phyloP scores from a whole-genome alignment of 1,140 invertebrate genomes.

The Solen grandis region DNA sequence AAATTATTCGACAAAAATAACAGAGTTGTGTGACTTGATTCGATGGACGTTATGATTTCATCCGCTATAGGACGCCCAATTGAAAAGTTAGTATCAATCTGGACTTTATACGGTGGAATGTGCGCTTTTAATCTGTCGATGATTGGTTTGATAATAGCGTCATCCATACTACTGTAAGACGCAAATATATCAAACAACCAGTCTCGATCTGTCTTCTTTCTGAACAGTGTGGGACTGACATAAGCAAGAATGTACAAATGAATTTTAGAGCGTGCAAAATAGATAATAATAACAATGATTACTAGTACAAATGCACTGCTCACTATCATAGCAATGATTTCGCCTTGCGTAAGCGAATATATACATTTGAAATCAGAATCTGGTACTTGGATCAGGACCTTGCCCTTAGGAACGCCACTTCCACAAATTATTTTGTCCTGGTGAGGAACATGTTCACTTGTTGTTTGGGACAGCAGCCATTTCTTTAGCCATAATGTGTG shows the following conservation, averaged over 20 bases:
- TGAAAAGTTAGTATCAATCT: conserved; percentile 94
- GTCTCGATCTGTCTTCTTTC: conserved; percentile 25
- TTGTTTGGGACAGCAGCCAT: conserved; percentile 18
- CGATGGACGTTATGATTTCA: conserved; percentile 84
- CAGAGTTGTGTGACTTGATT: too few species aligned
- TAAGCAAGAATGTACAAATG: conserved; percentile 47
- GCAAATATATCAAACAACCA: conserved; percentile 91
- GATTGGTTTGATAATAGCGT: conserved; percentile 92
- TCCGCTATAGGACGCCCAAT: conserved; percentile 85
- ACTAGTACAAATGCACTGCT: not conserved
- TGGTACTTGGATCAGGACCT: conserved; percentile 22
- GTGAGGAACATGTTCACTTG: conserved; percentile 17
- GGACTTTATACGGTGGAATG: conserved; percentile 91
- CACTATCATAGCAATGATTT: conserved; percentile 4
- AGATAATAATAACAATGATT: not conserved
- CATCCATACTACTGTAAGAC: conserved; percentile 95
- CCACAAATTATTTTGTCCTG: conserved; percentile 45
- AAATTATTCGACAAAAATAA: too few species aligned
- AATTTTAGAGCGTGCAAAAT: conserved; percentile 23
- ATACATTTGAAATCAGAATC: not conserved
- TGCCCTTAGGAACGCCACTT: conserved; percentile 29
- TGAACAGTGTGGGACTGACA: too few species aligned
- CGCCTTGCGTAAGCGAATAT: not conserved
- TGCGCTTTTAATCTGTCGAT: conserved; percentile 92
- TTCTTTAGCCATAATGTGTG: conserved; percentile 39